Percentiles rank a stretch among this genome's conserved stretches.
These are phyloP conservation scores for Varanus komodoensis DNA, from an alignment of 2,113 vertebrate species.

Conservation along the genomic window DNA sequence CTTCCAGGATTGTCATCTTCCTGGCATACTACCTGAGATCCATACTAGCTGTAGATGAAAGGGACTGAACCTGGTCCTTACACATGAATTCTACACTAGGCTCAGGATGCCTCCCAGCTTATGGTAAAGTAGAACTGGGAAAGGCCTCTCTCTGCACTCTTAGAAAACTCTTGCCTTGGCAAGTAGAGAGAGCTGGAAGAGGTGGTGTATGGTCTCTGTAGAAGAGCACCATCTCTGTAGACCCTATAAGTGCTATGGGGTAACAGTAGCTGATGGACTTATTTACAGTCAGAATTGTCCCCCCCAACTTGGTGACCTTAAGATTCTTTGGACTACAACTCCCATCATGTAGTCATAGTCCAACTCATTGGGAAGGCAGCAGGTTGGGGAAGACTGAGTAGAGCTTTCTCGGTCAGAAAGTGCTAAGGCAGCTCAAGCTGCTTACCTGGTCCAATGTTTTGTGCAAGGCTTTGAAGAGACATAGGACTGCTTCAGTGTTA, in stretches of 20 bases:
- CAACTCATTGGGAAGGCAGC: no score
- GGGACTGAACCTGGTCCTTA: not conserved
- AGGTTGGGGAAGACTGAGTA: no score
- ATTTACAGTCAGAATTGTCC: constrained; percentile 8
- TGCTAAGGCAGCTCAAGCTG: constrained; percentile 16
- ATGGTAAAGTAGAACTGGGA: not conserved
- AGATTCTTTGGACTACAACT: no score
- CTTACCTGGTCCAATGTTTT: constrained; percentile 25
- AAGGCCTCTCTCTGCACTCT: not conserved
- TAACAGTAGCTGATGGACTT: not conserved
- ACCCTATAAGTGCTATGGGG: not conserved
- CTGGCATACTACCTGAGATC: not conserved
- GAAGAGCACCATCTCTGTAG: not conserved
- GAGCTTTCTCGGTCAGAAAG: constrained; percentile 23
- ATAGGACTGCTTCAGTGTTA: constrained; percentile 25
- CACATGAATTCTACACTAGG: not conserved
- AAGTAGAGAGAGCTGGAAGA: not conserved
- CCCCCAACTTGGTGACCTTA: no score
- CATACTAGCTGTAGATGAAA: not conserved
- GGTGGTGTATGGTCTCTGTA: not conserved
- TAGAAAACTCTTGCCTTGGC: not conserved
- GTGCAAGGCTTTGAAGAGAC: constrained; percentile 18
- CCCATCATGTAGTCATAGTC: no score
- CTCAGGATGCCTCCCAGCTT: not conserved
- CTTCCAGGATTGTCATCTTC: not conserved